Base-by-base conservation (phyloP, 2,113 vertebrate species). In the Polypterus bichir region DNA sequence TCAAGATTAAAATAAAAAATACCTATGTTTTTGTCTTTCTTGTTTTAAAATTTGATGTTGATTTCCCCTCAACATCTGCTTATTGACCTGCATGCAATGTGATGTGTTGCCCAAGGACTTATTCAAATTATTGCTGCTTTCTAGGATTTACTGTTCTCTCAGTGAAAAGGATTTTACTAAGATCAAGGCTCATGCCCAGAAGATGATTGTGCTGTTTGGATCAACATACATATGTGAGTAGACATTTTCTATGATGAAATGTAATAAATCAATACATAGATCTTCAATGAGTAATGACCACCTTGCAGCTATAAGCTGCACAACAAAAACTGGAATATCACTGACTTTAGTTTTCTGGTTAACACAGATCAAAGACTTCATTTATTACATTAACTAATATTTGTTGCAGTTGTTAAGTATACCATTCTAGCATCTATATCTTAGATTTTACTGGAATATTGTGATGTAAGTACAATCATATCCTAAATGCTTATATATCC, bases 161-260 rank as follows among this genome's bases (percentile, higher is more conserved):
- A 61, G 51, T 52, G 49, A 52, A 8, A 5, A 59, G 4, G 49
- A 9, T 10, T 47, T 59, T 59, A 6, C 47, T 6, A 60, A 49
- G 9, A 52, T 61, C 47, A 61, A 51, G 6, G 4, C 48, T 61
- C 49, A 52, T 45, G 49, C 27, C 49, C 27, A 4, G 60, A 52
- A 9, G 49, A 44, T 52, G 47, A 4, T 46, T 60, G 7, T 61
- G 4, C 27, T 61, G 47, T 61, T 61, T 49, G 49, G 60, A 61
- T 10, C 8, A 52, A 51, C 47, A 46, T 52, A 52, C 3, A 6
- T 51, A 51, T 4, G 11, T 5, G 47, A 11, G 4, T 7, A 9
- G 11, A 51, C 48, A 44, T 60, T 60, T 60, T 60, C 5, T 60
- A 7, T 49, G 59, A 51, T 51, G 59, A 51, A 49, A 49, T 49